phyloP scores from a whole-genome alignment of 92 coral and sea anemone genomes.

The Isaurus tuberculatus region DNA sequence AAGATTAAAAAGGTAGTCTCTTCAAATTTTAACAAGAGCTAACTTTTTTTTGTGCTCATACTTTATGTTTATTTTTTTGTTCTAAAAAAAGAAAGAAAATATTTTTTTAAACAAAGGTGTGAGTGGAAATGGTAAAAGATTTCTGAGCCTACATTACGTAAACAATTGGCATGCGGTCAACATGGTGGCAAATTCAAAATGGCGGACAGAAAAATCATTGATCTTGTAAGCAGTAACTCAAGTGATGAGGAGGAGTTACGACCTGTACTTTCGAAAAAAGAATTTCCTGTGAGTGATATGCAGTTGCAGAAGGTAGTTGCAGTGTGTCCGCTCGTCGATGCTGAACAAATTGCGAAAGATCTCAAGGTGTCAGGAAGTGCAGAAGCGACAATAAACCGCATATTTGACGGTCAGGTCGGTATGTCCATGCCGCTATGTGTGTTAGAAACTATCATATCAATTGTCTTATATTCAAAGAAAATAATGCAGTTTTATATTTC shows the following conservation, averaged over 20 bases:
- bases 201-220: constrained; percentile 1
- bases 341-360: constrained; percentile 70
- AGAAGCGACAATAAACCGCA: constrained; percentile 80
- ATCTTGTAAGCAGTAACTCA: background rate
- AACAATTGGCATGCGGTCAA: constrained; percentile 8
- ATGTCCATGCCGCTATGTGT: background rate
- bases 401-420: constrained; percentile 90
- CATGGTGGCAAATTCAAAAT: constrained; percentile 45
- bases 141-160: constrained; percentile 4
- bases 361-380: constrained; percentile 72
- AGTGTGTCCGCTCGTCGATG: constrained; percentile 76
- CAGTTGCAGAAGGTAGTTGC: constrained; percentile 67
- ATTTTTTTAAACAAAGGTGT: too few relatives aligned
- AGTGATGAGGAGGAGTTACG: constrained; percentile 26
- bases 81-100: too few relatives aligned
- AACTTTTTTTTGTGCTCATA: too few relatives aligned
- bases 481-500: too few relatives aligned
- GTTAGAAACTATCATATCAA: background rate
- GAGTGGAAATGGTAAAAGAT: too few relatives aligned
- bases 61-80: too few relatives aligned
- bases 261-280: background rate
- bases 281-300: background rate
- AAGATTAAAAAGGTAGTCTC: too few relatives aligned
- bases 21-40: too few relatives aligned
- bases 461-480: too few relatives aligned